These are phyloP conservation scores for Tichodroma muraria DNA, from an alignment of 2,113 vertebrate species.

Conservation along the genomic window DNA sequence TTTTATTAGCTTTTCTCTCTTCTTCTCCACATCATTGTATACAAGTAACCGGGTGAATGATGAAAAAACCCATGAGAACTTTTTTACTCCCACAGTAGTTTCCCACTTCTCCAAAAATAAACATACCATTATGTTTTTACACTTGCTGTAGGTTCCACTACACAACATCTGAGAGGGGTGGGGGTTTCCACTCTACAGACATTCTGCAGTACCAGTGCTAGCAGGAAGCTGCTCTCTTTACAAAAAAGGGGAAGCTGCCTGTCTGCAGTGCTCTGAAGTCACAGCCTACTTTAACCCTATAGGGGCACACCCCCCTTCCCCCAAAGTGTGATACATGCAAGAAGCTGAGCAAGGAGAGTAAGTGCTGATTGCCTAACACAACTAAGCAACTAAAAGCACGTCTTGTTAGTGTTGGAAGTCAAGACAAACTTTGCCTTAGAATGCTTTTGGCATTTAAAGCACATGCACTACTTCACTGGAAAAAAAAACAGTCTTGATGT, in stretches of 20 bases:
- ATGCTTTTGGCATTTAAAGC: background rate
- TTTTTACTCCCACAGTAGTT: background rate
- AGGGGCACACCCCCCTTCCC: background rate
- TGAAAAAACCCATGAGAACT: background rate
- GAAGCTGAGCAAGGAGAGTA: background rate
- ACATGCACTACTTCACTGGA: background rate
- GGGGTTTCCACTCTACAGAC: background rate
- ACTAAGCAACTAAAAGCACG: background rate
- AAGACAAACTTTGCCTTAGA: background rate
- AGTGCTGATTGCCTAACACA: background rate
- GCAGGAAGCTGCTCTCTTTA: slow-evolving; percentile 4
- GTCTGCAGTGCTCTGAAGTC: background rate
- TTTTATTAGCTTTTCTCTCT: background rate
- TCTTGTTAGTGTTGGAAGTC: background rate
- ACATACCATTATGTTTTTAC: background rate
- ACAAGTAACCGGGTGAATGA: background rate
- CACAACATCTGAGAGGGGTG: background rate
- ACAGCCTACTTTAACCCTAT: background rate
- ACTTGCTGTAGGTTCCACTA: background rate
- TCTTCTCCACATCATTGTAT: background rate
- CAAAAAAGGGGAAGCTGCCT: slow-evolving; percentile 18
- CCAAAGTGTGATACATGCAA: rapidly evolving
- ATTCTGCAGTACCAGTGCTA: background rate
- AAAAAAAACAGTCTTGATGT: background rate
- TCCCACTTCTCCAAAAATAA: slow-evolving; percentile 29